Evolutionary conservation across 2,888 invertebrate genomes (phyloP), one percentile per base, ranked within the genome.

Genomic region (Antitype chi): DNA sequence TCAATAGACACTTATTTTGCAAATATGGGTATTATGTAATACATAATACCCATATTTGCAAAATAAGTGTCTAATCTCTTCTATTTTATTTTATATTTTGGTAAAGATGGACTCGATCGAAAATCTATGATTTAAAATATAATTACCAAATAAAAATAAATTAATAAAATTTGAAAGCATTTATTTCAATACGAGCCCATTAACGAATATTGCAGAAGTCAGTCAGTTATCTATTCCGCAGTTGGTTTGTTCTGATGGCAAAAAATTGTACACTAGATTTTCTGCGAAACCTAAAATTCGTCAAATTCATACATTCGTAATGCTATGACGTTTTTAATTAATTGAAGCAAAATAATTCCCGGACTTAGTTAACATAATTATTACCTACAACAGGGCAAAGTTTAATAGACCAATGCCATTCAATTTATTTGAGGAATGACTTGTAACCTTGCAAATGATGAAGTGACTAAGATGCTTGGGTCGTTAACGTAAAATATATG

Each of bases 371-470:
- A 8, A 5, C 13, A 47, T 11, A 55, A 11, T n/a, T 60, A 47
- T 47, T 47, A 13, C 43, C 11, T 57, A 62, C 20, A n/a, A 17
- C 13, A 1, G n/a, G 20, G 8, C 32, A 57, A 67, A 59, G 62
- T 57, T 79, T 53, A 82, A 47, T 76, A 63, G 57, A 57, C 25
- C 49, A 63, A 43, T 75, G 52, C 6, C 52, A 25, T 53, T 28
- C 23, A 25, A n/a, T 15, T 63, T 28, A 63, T 64, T 6, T 23
- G 28, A 66, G 67, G 20, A 47, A 76, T 79, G 76, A 82, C 82
- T 80, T 59, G 63, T 53, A 60, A 17, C 76, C 82, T 82, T 59
- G 63, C 59, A 66, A 17, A n/a, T 80, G 59, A 82, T 69, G 76
- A 70, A 77, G 47, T 80, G 59, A 82, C 69, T 82, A 70, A 77